Conservation (phyloP, 1,140 invertebrate species). For the Sitodiplosis mosellana region DNA sequence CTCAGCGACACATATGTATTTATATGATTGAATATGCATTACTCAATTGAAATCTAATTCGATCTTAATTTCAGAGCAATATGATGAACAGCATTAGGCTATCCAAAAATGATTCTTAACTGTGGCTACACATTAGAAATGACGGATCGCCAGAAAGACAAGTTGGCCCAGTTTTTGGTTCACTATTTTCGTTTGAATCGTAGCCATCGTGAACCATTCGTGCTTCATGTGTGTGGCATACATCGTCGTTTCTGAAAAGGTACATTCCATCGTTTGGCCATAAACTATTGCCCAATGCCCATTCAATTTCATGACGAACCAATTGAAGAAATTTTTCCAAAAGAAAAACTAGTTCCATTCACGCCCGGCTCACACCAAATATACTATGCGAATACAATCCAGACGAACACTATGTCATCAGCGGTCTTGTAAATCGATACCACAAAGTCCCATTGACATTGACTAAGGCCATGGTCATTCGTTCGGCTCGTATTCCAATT, state of each 20-base stretch:
- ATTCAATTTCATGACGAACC: neutral
- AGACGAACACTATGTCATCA: neutral
- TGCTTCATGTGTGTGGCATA: neutral
- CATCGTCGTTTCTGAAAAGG: neutral
- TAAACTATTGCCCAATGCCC: neutral
- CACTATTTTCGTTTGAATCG: neutral
- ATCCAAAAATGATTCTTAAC: neutral
- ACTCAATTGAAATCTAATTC: neutral
- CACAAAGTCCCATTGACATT: neutral
- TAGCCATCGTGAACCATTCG: neutral
- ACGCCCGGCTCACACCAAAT: neutral
- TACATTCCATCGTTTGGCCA: neutral
- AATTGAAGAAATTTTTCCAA: neutral
- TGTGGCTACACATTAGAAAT: neutral
- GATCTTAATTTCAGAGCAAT: neutral
- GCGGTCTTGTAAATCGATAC: neutral
- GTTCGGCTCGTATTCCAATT: neutral
- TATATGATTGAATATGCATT: too few relatives aligned
- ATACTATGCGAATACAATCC: neutral
- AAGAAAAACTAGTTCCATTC: neutral
- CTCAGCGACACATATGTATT: too few relatives aligned
- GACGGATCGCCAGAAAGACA: neutral
- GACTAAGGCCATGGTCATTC: neutral
- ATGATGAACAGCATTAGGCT: neutral
- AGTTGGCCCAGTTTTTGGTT: neutral